These are phyloP conservation scores for Drosophila cardini DNA, from an alignment of 1,140 invertebrate species.

Conservation along the genomic window DNA sequence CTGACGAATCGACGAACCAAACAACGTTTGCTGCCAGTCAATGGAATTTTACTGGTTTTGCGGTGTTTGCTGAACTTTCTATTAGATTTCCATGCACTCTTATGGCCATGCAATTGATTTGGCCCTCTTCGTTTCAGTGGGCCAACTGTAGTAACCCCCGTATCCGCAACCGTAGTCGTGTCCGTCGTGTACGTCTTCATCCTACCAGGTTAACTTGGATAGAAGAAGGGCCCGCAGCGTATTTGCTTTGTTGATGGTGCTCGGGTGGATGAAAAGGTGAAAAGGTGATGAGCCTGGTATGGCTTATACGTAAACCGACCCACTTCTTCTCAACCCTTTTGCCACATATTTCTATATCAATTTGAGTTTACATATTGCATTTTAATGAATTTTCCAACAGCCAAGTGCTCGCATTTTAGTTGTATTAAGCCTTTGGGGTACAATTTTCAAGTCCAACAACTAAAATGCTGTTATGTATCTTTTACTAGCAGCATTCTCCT, in stretches of 20 bases:
- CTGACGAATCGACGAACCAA: not conserved
- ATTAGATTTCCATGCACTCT: conserved; percentile 48
- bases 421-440: conserved; percentile 19
- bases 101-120: conserved; percentile 30
- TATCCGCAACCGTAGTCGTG: conserved; percentile 47
- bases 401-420: conserved; percentile 29
- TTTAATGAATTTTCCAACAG: conserved; percentile 49
- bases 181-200: conserved; percentile 51
- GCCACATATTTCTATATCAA: conserved; percentile 55
- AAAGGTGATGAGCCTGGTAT: not conserved
- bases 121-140: conserved; percentile 6
- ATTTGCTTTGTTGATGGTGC: conserved; percentile 28
- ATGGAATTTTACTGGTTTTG: conserved; percentile 53
- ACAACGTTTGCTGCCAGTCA: conserved; percentile 60
- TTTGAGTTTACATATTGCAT: conserved; percentile 54
- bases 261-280: not conserved
- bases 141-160: conserved; percentile 18
- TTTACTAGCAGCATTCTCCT: not conserved
- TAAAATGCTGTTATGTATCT: conserved; percentile 9
- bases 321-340: conserved; percentile 25
- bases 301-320: too few relatives aligned
- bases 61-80: conserved; percentile 65
- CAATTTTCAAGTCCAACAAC: conserved; percentile 1
- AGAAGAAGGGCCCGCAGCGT: conserved; percentile 56
- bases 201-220: conserved; percentile 61